phyloP scores from a whole-genome alignment of 2,797 vertebrate species.

The Enteromius viviparus region DNA sequence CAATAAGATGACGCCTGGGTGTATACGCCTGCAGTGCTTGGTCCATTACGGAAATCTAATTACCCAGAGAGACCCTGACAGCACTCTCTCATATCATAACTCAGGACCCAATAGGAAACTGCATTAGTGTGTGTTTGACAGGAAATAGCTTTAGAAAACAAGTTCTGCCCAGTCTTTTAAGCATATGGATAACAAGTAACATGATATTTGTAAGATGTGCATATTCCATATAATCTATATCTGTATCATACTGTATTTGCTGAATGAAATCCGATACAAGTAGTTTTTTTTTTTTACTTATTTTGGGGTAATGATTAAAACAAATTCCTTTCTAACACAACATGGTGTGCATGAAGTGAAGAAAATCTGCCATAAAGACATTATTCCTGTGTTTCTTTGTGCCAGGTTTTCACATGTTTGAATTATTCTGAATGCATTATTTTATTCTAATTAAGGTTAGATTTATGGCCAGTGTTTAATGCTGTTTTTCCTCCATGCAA shows the following conservation, averaged over 20 bases:
- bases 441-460: not conserved
- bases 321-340: not conserved
- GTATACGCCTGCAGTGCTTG: conserved; percentile 62
- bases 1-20: conserved; percentile 35
- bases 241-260: not conserved
- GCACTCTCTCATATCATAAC: conserved; percentile 51
- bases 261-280: not conserved
- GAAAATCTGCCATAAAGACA: not conserved
- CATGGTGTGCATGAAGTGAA: not conserved
- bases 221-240: not conserved
- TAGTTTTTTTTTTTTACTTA: not conserved
- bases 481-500: not conserved
- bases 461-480: not conserved
- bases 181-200: conserved; percentile 20
- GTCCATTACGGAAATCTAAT: conserved; percentile 84
- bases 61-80: conserved; percentile 64
- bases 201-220: not conserved
- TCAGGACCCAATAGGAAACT: conserved; percentile 37
- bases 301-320: not conserved
- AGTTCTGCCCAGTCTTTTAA: conserved; percentile 6
- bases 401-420: not conserved
- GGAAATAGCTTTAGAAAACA: conserved; percentile 11
- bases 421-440: not conserved
- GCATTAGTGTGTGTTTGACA: conserved; percentile 17
- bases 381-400: not conserved